A percentile compares a stretch with the other conserved stretches of the same genome.
Conservation (phyloP, 2,797 vertebrate species). For the Cichlasoma orientale region DNA sequence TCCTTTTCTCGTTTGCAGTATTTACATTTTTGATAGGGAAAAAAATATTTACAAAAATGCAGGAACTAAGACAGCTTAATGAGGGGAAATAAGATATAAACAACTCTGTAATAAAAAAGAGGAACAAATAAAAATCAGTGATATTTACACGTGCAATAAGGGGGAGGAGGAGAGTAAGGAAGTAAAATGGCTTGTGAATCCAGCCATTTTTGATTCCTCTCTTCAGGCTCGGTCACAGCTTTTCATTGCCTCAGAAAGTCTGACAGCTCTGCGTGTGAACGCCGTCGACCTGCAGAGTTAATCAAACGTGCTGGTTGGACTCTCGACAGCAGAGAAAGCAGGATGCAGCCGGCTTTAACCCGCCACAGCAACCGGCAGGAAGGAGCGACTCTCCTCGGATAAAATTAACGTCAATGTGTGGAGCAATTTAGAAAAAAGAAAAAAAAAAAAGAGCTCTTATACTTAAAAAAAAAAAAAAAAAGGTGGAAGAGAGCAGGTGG, state of each 20-base stretch:
- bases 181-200: conserved; percentile 43
- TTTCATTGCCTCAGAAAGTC: conserved; percentile 62
- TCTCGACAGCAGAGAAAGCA: conserved; percentile 16
- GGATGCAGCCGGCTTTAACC: conserved; percentile 6
- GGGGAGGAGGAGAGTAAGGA: conserved; percentile 2
- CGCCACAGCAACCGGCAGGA: neutral
- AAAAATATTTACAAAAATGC: conserved; percentile 76
- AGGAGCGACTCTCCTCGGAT: conserved; percentile 27
- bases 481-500: conserved; percentile 38
- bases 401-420: conserved; percentile 11
- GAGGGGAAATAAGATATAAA: conserved; percentile 63
- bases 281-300: neutral
- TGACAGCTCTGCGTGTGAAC: conserved; percentile 63
- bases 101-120: conserved; percentile 71
- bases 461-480: conserved; percentile 3
- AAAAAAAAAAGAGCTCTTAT: neutral
- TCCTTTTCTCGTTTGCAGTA: conserved; percentile 53
- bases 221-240: conserved; percentile 19
- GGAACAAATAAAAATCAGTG: conserved; percentile 65
- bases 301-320: conserved; percentile 20
- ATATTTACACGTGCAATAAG: conserved; percentile 76
- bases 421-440: neutral
- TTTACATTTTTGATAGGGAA: conserved; percentile 75
- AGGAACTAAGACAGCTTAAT: conserved; percentile 61
- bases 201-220: conserved; percentile 13